Conservation (phyloP, 2,888 invertebrate genomes). For the Eilema caniola region DNA sequence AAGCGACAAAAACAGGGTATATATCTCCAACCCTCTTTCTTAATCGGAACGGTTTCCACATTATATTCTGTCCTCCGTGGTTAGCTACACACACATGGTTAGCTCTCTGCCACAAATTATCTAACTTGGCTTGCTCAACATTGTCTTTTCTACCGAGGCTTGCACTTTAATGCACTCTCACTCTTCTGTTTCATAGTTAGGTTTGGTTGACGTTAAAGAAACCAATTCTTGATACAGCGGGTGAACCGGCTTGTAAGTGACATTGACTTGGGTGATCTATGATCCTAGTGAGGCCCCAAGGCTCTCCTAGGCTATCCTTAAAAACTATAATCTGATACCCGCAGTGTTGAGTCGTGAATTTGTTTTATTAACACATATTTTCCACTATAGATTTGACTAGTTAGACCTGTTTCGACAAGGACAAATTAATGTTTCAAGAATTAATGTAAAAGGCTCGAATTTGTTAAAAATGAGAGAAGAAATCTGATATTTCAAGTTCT, state of each 20-base stretch:
- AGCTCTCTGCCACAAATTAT: too few species aligned
- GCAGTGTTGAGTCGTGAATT: neutral
- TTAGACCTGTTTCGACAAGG: constrained; percentile 37
- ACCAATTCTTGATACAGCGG: neutral
- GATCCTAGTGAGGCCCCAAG: neutral
- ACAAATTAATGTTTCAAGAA: constrained; percentile 8
- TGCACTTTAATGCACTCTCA: too few species aligned
- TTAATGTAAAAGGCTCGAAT: neutral
- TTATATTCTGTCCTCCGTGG: too few species aligned
- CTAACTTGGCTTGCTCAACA: too few species aligned
- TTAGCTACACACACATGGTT: too few species aligned
- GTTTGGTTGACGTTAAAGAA: too few species aligned
- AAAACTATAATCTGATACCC: neutral
- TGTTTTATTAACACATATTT: neutral
- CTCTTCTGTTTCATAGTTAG: too few species aligned
- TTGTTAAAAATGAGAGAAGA: neutral
- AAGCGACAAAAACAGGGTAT: too few species aligned
- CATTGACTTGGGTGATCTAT: neutral
- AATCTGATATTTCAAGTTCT: constrained; percentile 5
- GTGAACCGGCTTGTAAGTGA: neutral
- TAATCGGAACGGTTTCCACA: too few species aligned
- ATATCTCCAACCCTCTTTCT: too few species aligned
- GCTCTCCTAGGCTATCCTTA: neutral
- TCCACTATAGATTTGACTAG: neutral
- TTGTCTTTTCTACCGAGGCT: too few species aligned